These are phyloP conservation scores for Notocelia uddmanniana DNA, from an alignment of 2,888 invertebrate genomes.

Conservation along the genomic window DNA sequence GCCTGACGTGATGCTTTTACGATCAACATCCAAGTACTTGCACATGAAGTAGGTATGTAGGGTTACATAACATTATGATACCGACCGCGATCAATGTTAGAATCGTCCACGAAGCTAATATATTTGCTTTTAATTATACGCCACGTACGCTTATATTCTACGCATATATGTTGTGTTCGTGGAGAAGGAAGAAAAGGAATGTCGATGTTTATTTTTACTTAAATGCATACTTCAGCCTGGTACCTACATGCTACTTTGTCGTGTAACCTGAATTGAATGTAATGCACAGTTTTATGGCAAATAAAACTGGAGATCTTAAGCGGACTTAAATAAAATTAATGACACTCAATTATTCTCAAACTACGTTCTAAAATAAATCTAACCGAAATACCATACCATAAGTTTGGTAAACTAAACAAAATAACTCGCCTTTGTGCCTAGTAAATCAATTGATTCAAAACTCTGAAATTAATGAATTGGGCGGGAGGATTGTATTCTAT, in stretches of 20 bases:
- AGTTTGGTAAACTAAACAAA: constrained; percentile 32
- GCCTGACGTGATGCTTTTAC: constrained; percentile 29
- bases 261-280: background rate
- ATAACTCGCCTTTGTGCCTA: constrained; percentile 29
- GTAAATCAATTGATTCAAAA: constrained; percentile 24
- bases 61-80: background rate
- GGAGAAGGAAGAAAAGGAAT: background rate
- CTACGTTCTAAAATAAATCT: constrained; percentile 14
- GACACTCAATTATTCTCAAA: constrained; percentile 7
- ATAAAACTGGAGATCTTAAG: constrained; percentile 13
- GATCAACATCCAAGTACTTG: constrained; percentile 27
- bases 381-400: constrained; percentile 18
- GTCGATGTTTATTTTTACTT: background rate
- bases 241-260: background rate
- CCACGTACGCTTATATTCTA: background rate
- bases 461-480: constrained; percentile 16
- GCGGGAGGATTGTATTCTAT: constrained; percentile 14
- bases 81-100: constrained; percentile 10
- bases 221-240: background rate
- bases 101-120: background rate
- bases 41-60: background rate
- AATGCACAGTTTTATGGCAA: constrained; percentile 16
- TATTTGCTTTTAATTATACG: background rate
- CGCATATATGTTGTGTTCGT: background rate
- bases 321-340: constrained; percentile 13